Base-by-base conservation (phyloP, 1,140 invertebrate genomes). In the Heterodera carotae region DNA sequence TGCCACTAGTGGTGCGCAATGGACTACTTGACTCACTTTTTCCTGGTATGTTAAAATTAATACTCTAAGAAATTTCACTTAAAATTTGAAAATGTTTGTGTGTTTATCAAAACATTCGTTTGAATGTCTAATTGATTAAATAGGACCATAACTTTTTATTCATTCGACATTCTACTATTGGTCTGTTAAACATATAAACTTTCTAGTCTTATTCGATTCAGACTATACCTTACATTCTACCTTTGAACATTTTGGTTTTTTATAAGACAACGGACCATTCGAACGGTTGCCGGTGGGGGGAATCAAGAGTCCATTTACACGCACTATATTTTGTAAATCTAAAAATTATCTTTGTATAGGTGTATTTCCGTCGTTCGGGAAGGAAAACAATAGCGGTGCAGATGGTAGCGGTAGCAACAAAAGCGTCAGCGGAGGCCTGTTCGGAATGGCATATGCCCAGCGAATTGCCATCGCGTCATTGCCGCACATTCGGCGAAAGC, bases 381-480 rank as follows among this genome's bases (percentile, higher is more conserved):
- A 66, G 27, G 62, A 66, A 6, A 66, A 66, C 33, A 66, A 18
- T 22, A 29, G 29, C 60, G 29, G 7, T 62, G n/a, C 60, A n/a
- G 18, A 6, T 1, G 6, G 39, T 43, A 12, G 39, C 39, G 10
- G 10, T 10, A 2, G 6, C 33, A 66, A 22, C 25, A 29, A n/a
- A 3, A 31, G 33, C 62, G 29, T 10, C 27, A 34, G 33, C 62
- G 22, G 22, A 18, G 72, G 72, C n/a, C 15, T 74, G 36, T 74
- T 74, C 64, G 72, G 72, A 10, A 74, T 74, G 36, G 27, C 72
- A 12, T 64, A 74, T 36, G 39, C 43, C 25, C 31, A 33, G 12
- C 33, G 72, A 29, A 66, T 66, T 27, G 48, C 48, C 12, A 48
- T 53, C 34, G 3, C 29, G 2, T 29, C 72, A 33, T 29, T 74